Conservation (phyloP, 2,113 vertebrate genomes). For the Rhinolophus ferrumequinum region DNA sequence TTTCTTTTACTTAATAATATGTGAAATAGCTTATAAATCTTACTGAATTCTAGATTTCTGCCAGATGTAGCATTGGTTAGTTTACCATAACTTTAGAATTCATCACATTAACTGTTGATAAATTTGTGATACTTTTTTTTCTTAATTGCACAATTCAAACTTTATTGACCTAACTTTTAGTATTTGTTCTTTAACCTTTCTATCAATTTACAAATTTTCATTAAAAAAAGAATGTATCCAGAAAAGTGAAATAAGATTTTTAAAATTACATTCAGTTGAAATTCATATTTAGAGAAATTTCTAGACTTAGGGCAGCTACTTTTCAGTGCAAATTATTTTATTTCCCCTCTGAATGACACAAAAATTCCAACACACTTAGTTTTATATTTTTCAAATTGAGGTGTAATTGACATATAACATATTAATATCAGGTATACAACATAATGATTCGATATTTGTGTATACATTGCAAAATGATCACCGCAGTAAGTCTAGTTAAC, state of each 20-base stretch:
- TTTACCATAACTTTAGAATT: slow-evolving; percentile 17
- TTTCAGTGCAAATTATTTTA: neutral
- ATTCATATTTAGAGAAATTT: slow-evolving; percentile 18
- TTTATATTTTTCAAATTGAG: neutral
- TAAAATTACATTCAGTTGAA: neutral
- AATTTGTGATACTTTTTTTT: neutral
- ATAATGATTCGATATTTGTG: neutral
- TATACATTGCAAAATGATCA: neutral
- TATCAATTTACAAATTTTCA: neutral
- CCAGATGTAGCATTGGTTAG: neutral
- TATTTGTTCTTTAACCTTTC: slow-evolving; percentile 3
- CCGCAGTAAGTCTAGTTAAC: neutral
- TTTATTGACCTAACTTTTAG: neutral
- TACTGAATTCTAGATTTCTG: slow-evolving; percentile 18
- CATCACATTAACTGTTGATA: neutral
- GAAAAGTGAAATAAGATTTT: neutral
- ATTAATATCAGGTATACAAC: neutral
- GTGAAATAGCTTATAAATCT: slow-evolving; percentile 21
- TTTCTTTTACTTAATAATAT: slow-evolving; percentile 43
- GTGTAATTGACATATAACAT: neutral
- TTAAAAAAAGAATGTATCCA: neutral
- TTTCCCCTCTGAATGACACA: slow-evolving; percentile 10
- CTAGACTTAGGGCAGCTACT: neutral
- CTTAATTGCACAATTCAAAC: neutral
- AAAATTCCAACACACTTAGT: neutral